Conservation (phyloP, 2,888 invertebrate species). For the Latrodectus hesperus region DNA sequence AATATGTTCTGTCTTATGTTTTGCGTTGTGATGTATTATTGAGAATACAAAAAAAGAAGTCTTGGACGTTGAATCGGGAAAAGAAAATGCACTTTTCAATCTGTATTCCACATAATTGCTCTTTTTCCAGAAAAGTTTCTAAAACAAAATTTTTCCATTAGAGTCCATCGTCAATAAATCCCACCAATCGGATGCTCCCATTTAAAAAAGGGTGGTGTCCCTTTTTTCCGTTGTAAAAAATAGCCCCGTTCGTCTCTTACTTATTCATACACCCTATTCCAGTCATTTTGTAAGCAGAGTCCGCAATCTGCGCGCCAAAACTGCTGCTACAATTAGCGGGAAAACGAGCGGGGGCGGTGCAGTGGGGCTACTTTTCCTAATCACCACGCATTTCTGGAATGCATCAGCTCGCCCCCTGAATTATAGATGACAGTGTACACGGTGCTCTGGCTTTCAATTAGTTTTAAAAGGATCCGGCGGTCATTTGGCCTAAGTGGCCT, state of each 20-base stretch:
- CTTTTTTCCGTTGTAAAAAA: not conserved
- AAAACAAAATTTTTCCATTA: too few species aligned
- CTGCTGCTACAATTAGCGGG: constrained; percentile 7
- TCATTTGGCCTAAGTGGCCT: constrained; percentile 62
- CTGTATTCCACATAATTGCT: too few species aligned
- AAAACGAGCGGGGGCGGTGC: not conserved
- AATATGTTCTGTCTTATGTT: too few species aligned
- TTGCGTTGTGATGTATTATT: too few species aligned
- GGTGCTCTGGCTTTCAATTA: constrained; percentile 56
- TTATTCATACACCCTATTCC: constrained; percentile 5
- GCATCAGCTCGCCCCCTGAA: constrained; percentile 44
- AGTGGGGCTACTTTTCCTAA: constrained; percentile 14
- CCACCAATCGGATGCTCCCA: too few species aligned
- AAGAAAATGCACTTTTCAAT: too few species aligned
- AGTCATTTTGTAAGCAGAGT: constrained; percentile 18
- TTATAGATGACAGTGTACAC: constrained; percentile 33
- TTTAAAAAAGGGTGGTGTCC: not conserved
- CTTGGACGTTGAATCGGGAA: too few species aligned
- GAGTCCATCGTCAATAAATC: too few species aligned
- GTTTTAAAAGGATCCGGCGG: constrained; percentile 26
- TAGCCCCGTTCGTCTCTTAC: too few species aligned
- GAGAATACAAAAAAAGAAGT: too few species aligned
- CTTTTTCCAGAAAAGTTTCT: too few species aligned
- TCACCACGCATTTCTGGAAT: constrained; percentile 39
- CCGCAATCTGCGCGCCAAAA: constrained; percentile 27